These are phyloP conservation scores for Sphenodon punctatus DNA, from an alignment of 2,797 vertebrate species.

Conservation along the genomic window DNA sequence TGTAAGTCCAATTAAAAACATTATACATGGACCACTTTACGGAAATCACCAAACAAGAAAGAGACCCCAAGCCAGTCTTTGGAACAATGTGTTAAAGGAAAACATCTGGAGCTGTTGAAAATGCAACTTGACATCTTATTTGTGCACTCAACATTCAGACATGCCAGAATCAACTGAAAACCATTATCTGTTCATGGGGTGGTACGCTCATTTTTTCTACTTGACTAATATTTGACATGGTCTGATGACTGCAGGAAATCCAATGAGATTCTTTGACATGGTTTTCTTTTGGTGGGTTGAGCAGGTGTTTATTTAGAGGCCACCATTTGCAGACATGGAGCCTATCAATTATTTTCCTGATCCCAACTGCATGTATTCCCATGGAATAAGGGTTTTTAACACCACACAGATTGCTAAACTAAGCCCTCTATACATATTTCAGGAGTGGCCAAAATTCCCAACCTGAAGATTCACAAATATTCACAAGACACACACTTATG, in stretches of 20 bases:
- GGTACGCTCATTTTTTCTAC: background rate
- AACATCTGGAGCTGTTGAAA: background rate
- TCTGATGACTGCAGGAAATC: background rate
- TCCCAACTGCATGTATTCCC: background rate
- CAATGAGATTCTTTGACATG: background rate
- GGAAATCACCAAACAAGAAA: conserved; percentile 25
- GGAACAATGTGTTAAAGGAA: conserved; percentile 22
- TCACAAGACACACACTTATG: too few relatives aligned
- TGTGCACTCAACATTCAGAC: background rate
- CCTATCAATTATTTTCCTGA: background rate
- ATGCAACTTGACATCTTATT: background rate
- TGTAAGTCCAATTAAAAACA: conserved; percentile 7
- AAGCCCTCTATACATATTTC: background rate
- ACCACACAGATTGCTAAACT: background rate
- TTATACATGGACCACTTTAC: conserved; percentile 22
- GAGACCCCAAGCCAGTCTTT: conserved; percentile 22
- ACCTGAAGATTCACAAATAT: too few relatives aligned
- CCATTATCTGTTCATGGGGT: background rate
- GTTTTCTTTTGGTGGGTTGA: background rate
- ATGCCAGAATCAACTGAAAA: background rate
- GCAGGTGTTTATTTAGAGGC: background rate
- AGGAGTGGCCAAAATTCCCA: too few relatives aligned
- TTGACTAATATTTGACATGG: background rate
- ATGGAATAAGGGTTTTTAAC: background rate
- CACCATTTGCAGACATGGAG: background rate